phyloP scores from a whole-genome alignment of 2,888 invertebrate genomes.

The Macaria notata region DNA sequence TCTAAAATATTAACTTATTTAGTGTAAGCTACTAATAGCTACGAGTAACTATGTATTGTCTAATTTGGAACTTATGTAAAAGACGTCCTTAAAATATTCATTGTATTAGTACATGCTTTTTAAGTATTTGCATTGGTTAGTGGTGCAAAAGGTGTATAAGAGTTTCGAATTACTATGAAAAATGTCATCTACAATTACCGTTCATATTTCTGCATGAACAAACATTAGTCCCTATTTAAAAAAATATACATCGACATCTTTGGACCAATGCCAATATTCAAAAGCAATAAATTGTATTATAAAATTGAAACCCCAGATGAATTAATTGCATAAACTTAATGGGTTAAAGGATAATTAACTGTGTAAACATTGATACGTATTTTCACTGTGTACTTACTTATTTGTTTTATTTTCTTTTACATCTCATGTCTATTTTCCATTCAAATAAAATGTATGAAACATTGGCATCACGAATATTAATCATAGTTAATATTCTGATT shows the following conservation, averaged over 20 bases:
- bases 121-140: conserved; percentile 38
- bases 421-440: conserved; percentile 14
- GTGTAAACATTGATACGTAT: conserved; percentile 20
- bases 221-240: too few relatives aligned
- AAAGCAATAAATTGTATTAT: conserved; percentile 25
- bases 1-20: conserved; percentile 72
- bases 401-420: conserved; percentile 14
- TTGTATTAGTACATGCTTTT: conserved; percentile 40
- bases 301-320: conserved; percentile 16
- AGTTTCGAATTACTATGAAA: background rate
- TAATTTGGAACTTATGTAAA: conserved; percentile 48
- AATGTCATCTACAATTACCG: background rate
- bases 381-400: conserved; percentile 4
- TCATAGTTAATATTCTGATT: conserved; percentile 49
- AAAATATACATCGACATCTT: background rate
- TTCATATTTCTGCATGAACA: background rate
- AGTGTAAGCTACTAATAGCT: conserved; percentile 65
- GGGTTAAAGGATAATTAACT: conserved; percentile 16
- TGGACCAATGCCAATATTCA: conserved; percentile 29
- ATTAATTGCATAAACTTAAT: conserved; percentile 12
- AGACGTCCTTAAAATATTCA: conserved; percentile 43
- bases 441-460: conserved; percentile 19
- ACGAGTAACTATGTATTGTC: conserved; percentile 45
- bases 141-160: too few relatives aligned
- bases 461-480: conserved; percentile 35